Conservation (phyloP, 2,797 vertebrate species). For the Loris lydekkerianus region DNA sequence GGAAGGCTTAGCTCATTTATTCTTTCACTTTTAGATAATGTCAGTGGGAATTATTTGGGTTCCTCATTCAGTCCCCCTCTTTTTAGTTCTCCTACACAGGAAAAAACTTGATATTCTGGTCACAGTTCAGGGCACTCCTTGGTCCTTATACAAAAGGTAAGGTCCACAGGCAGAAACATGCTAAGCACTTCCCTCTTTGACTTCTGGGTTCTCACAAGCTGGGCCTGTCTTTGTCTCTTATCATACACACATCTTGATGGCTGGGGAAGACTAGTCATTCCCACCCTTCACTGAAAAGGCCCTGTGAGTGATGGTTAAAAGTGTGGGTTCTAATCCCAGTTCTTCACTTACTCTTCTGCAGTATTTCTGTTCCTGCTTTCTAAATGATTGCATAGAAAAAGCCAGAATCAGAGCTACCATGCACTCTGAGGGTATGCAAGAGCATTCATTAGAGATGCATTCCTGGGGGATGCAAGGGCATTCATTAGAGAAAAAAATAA, state of each 20-base stretch:
- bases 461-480: background rate
- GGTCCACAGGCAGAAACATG: background rate
- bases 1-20: background rate
- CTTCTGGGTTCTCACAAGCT: background rate
- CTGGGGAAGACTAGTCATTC: background rate
- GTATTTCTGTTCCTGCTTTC: background rate
- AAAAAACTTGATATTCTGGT: background rate
- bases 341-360: background rate
- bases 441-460: background rate
- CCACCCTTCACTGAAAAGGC: background rate
- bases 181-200: background rate
- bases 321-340: background rate
- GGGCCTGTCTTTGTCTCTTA: background rate
- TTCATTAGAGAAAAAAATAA: background rate
- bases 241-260: background rate
- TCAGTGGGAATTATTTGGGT: background rate
- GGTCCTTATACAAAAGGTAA: background rate
- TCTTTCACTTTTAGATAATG: background rate
- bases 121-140: background rate
- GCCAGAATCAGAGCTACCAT: background rate
- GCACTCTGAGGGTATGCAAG: background rate
- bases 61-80: background rate
- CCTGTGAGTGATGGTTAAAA: background rate
- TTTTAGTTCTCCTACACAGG: background rate
- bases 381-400: background rate